These are phyloP conservation scores for Eueremaeus valkanovi DNA, from an alignment of 2,888 invertebrate species.

Conservation along the genomic window DNA sequence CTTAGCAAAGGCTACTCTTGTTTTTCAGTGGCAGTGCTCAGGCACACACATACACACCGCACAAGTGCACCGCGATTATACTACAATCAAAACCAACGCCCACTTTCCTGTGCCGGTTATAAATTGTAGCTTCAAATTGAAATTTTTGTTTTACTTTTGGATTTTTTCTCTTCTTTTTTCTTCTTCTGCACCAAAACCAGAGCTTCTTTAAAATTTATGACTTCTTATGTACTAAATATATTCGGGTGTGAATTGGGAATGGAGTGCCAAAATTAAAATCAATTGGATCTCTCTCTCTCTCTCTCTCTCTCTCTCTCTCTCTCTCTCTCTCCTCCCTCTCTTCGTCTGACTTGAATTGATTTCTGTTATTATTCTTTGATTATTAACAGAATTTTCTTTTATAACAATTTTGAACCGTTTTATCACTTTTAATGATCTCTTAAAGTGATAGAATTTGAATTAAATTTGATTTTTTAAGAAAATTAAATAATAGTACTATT, in stretches of 20 bases:
- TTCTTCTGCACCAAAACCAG: no score
- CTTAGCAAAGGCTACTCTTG: background rate
- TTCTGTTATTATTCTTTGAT: background rate
- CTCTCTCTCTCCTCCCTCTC: no score
- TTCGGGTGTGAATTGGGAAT: constrained; percentile 9
- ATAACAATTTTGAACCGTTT: background rate
- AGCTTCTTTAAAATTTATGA: background rate
- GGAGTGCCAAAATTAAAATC: background rate
- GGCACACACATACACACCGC: background rate
- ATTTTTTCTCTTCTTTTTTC: no score
- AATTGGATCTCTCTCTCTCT: background rate
- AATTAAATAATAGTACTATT: no score
- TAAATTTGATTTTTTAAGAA: no score
- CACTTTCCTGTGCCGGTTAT: background rate
- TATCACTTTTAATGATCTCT: constrained; percentile 19
- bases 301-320: no score
- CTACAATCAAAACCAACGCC: background rate
- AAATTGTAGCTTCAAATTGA: constrained; percentile 7
- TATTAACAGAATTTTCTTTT: background rate
- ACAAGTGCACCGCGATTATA: background rate
- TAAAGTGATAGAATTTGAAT: background rate
- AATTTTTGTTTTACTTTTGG: constrained; percentile 2
- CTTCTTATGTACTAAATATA: background rate
- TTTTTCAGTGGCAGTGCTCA: constrained; percentile 9
- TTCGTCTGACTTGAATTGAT: no score